Conservation (phyloP, 1,140 invertebrate genomes). For the Dinoponera quadriceps region DNA sequence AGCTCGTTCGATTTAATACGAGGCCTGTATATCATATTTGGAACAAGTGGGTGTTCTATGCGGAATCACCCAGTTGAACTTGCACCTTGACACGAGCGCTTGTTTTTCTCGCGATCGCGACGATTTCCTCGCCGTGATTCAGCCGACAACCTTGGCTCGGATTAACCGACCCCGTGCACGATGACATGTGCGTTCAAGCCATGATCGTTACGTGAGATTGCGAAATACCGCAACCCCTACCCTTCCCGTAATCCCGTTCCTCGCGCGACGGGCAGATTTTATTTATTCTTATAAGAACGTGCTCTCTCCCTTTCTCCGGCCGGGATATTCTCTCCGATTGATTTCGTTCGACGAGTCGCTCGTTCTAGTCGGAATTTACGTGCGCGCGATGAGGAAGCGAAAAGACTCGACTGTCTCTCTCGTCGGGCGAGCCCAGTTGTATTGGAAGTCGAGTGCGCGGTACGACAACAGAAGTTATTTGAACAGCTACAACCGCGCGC, state of each 20-base stretch:
- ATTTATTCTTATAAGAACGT: not conserved
- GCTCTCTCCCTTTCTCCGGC: not conserved
- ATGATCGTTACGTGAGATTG: constrained; percentile 4
- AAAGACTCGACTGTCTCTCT: not conserved
- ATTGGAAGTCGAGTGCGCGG: not conserved
- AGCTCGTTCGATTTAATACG: not conserved
- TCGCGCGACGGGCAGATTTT: not conserved
- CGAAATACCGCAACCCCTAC: not conserved
- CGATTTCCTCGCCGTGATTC: not conserved
- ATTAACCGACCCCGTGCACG: not conserved
- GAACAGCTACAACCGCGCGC: not conserved
- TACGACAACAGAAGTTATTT: constrained; percentile 13
- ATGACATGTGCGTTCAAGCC: not conserved
- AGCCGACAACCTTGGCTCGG: not conserved
- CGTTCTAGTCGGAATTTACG: not conserved
- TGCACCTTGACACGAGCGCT: not conserved
- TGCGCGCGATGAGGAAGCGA: not conserved
- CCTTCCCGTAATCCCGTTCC: not conserved
- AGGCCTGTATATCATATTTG: not conserved
- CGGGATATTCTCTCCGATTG: not conserved
- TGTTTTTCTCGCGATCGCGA: not conserved
- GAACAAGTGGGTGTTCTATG: not conserved
- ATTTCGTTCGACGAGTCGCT: not conserved
- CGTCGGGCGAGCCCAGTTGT: not conserved
- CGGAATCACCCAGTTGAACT: not conserved